Conservation (phyloP, 2,888 invertebrate species). For the Troides aeacus region DNA sequence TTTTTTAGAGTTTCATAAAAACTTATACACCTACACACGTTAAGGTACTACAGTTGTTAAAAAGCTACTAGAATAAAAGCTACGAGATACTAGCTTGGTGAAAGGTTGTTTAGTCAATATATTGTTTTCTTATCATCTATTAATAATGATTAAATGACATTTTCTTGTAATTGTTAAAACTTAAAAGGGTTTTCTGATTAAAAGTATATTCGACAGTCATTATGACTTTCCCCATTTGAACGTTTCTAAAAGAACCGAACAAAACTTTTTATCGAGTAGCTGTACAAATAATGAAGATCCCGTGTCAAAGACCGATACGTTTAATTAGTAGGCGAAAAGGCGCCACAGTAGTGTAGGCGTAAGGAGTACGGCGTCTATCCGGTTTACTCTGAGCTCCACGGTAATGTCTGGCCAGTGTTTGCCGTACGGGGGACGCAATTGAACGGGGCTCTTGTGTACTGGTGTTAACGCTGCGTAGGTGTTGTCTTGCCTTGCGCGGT, state of each 20-base stretch:
- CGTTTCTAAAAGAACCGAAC: not conserved
- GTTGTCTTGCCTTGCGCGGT: constrained; percentile 46
- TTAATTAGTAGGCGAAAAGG: constrained; percentile 72
- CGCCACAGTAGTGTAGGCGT: constrained; percentile 64
- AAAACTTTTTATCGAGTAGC: constrained; percentile 1
- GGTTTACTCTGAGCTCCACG: constrained; percentile 41
- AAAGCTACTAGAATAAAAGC: no score
- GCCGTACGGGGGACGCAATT: constrained; percentile 30
- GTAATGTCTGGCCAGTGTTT: constrained; percentile 38
- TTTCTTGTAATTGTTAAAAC: no score
- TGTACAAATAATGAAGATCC: constrained; percentile 47
- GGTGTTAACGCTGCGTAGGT: constrained; percentile 56
- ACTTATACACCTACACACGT: no score
- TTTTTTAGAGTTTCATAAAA: no score
- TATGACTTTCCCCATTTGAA: not conserved
- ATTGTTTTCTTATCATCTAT: no score
- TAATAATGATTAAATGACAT: no score
- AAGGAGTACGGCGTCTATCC: constrained; percentile 45
- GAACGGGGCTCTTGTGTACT: constrained; percentile 44
- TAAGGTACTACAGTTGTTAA: no score
- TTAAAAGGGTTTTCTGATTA: no score
- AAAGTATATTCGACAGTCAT: no score
- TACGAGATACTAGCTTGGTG: no score
- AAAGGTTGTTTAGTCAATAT: no score
- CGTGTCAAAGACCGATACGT: constrained; percentile 73